Percentiles rank a stretch among this genome's conserved stretches.
phyloP scores from a whole-genome alignment of 2,888 invertebrate species.

The Tetramorium bicarinatum region DNA sequence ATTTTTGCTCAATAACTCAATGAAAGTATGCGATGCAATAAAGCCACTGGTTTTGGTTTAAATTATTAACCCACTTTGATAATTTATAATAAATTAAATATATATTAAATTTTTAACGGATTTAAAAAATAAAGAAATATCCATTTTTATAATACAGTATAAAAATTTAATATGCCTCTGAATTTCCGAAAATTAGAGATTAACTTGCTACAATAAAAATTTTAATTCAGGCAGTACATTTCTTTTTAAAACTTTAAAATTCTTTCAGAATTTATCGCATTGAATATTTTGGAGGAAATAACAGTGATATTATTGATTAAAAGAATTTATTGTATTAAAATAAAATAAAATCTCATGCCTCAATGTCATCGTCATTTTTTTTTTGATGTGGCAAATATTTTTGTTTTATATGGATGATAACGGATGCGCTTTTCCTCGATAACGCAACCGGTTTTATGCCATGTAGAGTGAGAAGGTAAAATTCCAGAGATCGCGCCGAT shows the following conservation, averaged over 20 bases:
- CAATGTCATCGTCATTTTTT: neutral
- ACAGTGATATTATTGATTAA: slow-evolving; percentile 31
- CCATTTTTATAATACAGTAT: neutral
- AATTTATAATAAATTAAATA: neutral
- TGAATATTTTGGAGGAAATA: slow-evolving; percentile 15
- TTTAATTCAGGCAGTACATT: neutral
- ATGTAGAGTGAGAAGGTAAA: slow-evolving; percentile 53
- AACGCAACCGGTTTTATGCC: slow-evolving; percentile 55
- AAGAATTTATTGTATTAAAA: slow-evolving; percentile 15
- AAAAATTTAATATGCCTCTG: neutral
- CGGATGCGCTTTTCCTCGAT: slow-evolving; percentile 60
- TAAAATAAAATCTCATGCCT: slow-evolving; percentile 24
- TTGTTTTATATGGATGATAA: slow-evolving; percentile 52
- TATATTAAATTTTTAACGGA: neutral
- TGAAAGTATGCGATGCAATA: neutral
- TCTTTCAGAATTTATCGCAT: neutral
- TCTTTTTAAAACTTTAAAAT: neutral
- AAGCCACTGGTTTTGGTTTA: neutral
- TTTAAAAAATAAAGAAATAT: neutral
- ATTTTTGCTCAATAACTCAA: slow-evolving; percentile 25
- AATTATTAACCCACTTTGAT: neutral
- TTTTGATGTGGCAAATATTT: slow-evolving; percentile 38
- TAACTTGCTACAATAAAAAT: neutral
- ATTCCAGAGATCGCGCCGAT: slow-evolving; percentile 61
- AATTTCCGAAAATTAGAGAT: neutral